phyloP scores from a whole-genome alignment of 2,888 invertebrate species.

The Tanypteryx hageni region DNA sequence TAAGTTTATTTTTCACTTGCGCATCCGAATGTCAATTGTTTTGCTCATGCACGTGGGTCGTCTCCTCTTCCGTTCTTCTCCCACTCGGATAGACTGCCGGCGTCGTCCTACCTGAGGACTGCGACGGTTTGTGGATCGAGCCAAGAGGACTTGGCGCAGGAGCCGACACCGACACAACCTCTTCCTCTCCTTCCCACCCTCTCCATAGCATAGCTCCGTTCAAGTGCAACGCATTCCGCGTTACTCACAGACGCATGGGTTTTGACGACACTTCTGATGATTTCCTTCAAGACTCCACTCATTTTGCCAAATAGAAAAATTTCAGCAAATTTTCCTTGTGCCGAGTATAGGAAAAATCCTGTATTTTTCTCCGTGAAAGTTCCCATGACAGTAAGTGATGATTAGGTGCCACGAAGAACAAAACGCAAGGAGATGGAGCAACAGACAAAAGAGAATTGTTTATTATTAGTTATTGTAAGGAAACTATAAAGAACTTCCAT shows the following conservation, averaged over 20 bases:
- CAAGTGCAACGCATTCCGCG: not conserved
- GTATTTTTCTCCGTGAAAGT: no score
- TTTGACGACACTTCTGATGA: no score
- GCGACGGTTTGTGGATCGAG: not conserved
- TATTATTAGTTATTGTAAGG: no score
- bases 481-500: no score
- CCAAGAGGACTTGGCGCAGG: not conserved
- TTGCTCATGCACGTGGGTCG: not conserved
- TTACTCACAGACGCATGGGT: not conserved
- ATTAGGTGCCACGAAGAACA: no score
- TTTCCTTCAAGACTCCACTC: no score
- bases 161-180: not conserved
- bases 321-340: no score
- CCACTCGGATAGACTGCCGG: not conserved
- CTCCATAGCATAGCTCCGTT: not conserved
- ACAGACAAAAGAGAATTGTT: no score
- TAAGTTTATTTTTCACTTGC: not conserved
- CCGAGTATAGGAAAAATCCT: no score
- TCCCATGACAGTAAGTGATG: no score
- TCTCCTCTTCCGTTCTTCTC: not conserved
- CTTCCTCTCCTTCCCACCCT: not conserved
- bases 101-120: not conserved
- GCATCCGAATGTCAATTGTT: conserved; percentile 7
- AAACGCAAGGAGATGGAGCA: no score
- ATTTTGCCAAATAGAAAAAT: no score